These are phyloP conservation scores for Apteryx owenii DNA, from an alignment of 2,113 vertebrate species.

Conservation along the genomic window DNA sequence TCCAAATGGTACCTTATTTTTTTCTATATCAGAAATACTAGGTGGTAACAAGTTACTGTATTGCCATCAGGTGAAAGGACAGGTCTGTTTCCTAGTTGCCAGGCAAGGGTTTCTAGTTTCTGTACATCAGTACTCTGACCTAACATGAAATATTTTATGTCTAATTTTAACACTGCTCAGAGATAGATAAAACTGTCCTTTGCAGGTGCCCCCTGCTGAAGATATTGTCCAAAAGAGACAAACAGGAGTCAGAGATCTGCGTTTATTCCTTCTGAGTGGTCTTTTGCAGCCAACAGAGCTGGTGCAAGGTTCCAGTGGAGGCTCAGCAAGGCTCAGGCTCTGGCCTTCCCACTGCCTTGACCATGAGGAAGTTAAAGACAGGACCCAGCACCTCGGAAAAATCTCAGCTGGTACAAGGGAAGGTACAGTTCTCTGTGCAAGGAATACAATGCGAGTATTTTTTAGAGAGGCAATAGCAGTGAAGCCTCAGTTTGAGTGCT, in stretches of 20 bases:
- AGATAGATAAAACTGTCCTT: not conserved
- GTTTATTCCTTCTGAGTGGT: not conserved
- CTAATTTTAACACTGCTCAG: not conserved
- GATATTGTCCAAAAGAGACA: not conserved
- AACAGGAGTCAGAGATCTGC: not conserved
- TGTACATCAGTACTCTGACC: not conserved
- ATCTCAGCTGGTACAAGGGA: not conserved
- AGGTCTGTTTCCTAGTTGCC: not conserved
- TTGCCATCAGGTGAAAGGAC: not conserved
- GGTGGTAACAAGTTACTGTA: constrained; percentile 39
- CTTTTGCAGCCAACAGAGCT: not conserved
- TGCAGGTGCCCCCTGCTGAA: not conserved
- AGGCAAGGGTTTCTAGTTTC: not conserved
- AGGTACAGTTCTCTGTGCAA: not conserved
- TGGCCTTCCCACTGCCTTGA: not conserved
- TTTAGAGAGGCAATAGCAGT: not conserved
- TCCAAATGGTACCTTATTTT: constrained; percentile 1
- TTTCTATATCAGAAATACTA: constrained; percentile 31
- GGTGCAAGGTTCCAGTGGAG: not conserved
- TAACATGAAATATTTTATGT: not conserved
- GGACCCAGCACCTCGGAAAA: too few species aligned
- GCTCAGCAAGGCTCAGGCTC: not conserved
- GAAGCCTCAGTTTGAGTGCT: not conserved
- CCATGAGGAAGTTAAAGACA: not conserved
- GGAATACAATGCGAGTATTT: not conserved